Percentiles rank a stretch among this genome's conserved stretches.
These are phyloP conservation scores for Montipora cactus DNA, from an alignment of 64 coral and sea anemone species.

Conservation along the genomic window DNA sequence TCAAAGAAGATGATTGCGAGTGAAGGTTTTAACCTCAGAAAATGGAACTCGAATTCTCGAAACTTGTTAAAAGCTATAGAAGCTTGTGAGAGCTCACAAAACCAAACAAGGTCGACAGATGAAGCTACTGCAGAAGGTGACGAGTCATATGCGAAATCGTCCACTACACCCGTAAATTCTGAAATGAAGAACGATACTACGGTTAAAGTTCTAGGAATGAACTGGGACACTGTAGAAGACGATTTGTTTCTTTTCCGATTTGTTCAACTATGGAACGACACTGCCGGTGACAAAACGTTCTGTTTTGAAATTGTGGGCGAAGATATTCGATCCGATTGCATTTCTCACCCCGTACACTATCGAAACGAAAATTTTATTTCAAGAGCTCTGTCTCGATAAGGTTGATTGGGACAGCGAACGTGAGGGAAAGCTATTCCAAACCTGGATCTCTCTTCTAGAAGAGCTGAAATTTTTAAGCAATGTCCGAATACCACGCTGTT, in stretches of 20 bases:
- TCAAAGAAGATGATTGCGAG: neutral
- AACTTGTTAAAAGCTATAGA: slow-evolving; percentile 14
- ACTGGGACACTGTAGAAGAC: slow-evolving; percentile 43
- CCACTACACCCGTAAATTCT: too few species aligned
- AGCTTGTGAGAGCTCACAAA: neutral
- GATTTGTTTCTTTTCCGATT: slow-evolving; percentile 7
- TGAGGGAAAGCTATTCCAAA: too few species aligned
- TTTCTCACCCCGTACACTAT: slow-evolving; percentile 43
- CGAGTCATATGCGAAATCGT: too few species aligned
- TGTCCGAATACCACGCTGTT: slow-evolving; percentile 54
- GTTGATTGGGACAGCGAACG: too few species aligned
- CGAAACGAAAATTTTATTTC: slow-evolving; percentile 54
- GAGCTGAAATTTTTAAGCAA: slow-evolving; percentile 2
- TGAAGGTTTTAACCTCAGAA: slow-evolving; percentile 34
- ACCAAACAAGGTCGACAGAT: too few species aligned
- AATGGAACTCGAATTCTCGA: slow-evolving; percentile 40
- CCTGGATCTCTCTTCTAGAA: too few species aligned
- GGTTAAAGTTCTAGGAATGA: slow-evolving; percentile 63
- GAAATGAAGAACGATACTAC: neutral
- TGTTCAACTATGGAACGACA: neutral
- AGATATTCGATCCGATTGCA: slow-evolving; percentile 60
- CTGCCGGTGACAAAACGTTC: slow-evolving; percentile 43
- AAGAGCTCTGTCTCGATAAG: too few species aligned
- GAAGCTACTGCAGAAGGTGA: too few species aligned
- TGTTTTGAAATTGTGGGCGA: slow-evolving; percentile 40